These are phyloP conservation scores for Siderastrea siderea DNA, from an alignment of 92 coral and sea anemone genomes.

Conservation along the genomic window DNA sequence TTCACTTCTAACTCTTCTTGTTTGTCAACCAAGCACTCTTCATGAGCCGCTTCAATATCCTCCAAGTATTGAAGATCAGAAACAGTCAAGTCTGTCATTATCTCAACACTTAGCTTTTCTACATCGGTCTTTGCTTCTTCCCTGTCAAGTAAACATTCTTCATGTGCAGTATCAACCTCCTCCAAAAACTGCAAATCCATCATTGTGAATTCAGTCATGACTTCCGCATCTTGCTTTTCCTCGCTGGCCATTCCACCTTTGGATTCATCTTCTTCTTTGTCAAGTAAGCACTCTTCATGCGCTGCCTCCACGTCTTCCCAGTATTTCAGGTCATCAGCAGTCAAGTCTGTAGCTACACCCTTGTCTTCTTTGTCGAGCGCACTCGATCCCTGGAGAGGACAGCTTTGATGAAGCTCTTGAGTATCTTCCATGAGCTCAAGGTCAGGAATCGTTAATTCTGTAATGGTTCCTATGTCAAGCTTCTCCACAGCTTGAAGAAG, in stretches of 20 bases:
- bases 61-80: conserved; percentile 70
- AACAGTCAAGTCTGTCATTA: conserved; percentile 78
- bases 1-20: conserved; percentile 4
- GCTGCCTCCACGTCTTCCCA: conserved; percentile 76
- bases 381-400: not conserved
- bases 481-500: conserved; percentile 31
- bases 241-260: conserved; percentile 1
- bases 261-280: conserved; percentile 26
- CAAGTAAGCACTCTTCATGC: conserved; percentile 40
- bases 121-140: conserved; percentile 29
- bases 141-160: conserved; percentile 35
- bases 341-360: conserved; percentile 57
- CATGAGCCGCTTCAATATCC: conserved; percentile 60
- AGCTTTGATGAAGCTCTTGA: conserved; percentile 35
- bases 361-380: conserved; percentile 30
- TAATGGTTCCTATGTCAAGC: conserved; percentile 30
- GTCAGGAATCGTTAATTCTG: conserved; percentile 55
- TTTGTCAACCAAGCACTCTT: conserved; percentile 44
- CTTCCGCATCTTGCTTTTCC: conserved; percentile 18
- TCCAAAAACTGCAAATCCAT: conserved; percentile 60
- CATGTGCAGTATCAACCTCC: conserved; percentile 59
- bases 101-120: conserved; percentile 50
- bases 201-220: conserved; percentile 69
- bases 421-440: conserved; percentile 51
- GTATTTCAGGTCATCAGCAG: conserved; percentile 60